Evolutionary conservation across 2,888 invertebrate genomes (phyloP).

Genomic region (Phasia obesa): DNA sequence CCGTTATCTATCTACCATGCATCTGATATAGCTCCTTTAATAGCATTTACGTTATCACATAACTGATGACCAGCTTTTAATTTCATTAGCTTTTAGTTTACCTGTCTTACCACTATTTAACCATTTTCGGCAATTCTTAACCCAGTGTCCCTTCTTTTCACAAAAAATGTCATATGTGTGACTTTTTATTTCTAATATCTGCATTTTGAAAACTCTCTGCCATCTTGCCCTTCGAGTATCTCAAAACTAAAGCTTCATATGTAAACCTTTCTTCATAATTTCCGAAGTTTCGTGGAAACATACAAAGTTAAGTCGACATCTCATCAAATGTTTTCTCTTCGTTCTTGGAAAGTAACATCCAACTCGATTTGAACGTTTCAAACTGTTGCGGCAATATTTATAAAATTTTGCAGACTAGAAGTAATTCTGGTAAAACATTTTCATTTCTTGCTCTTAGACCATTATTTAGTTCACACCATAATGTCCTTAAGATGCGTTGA

Average conservation of each 20-base stretch:
- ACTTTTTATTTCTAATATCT: too few relatives aligned
- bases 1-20: slow-evolving; percentile 60
- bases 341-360: slow-evolving; percentile 73
- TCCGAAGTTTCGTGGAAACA: slow-evolving; percentile 44
- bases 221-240: too few relatives aligned
- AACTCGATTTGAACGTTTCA: too few relatives aligned
- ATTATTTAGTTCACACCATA: too few relatives aligned
- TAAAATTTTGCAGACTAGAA: too few relatives aligned
- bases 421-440: too few relatives aligned
- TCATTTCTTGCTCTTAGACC: too few relatives aligned
- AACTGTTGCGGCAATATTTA: too few relatives aligned
- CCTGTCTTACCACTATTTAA: slow-evolving; percentile 57
- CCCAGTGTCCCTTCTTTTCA: slow-evolving; percentile 62
- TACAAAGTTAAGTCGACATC: slow-evolving; percentile 42
- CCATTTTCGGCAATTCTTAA: slow-evolving; percentile 55
- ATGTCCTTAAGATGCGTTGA: too few relatives aligned
- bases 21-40: neutral
- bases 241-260: slow-evolving; percentile 20
- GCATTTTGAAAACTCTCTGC: too few relatives aligned
- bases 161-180: slow-evolving; percentile 52
- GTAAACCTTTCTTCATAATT: too few relatives aligned
- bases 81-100: slow-evolving; percentile 19
- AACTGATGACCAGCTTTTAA: neutral
- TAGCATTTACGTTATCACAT: neutral
- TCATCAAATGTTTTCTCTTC: slow-evolving; percentile 63